Evolutionary conservation across 2,797 vertebrate species (phyloP).

Genomic region (Darevskia nairensis): DNA sequence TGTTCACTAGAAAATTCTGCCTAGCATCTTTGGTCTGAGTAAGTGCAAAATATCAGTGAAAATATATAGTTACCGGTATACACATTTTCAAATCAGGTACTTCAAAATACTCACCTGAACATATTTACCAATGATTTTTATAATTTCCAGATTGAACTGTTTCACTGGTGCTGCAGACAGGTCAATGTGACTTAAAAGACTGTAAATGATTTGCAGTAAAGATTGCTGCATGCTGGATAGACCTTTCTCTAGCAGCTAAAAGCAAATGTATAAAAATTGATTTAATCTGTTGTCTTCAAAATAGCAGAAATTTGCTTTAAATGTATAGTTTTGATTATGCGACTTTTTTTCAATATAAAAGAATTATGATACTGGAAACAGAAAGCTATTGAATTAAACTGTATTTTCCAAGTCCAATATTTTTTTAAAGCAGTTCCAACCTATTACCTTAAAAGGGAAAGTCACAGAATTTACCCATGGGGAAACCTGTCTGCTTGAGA

Average conservation of each 20-base stretch:
- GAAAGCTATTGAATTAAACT: background rate
- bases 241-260: constrained; percentile 94
- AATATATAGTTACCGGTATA: background rate
- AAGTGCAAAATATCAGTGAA: constrained; percentile 2
- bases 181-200: constrained; percentile 95
- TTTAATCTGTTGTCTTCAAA: constrained; percentile 10
- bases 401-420: background rate
- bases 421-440: background rate
- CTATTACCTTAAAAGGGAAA: background rate
- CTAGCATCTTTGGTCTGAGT: background rate
- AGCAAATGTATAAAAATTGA: constrained; percentile 21
- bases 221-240: constrained; percentile 97
- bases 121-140: constrained; percentile 99
- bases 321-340: background rate
- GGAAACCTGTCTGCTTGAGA: background rate
- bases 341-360: background rate
- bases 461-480: background rate
- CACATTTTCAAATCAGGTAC: background rate
- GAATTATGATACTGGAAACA: constrained; percentile 1
- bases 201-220: constrained; percentile 95
- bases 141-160: constrained; percentile 99
- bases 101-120: constrained; percentile 88
- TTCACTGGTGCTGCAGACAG: constrained; percentile 94
- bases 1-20: background rate
- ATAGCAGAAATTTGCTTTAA: constrained; percentile 24